Conservation (phyloP, 2,888 invertebrate genomes). For the Drosophila suboccidentalis region DNA sequence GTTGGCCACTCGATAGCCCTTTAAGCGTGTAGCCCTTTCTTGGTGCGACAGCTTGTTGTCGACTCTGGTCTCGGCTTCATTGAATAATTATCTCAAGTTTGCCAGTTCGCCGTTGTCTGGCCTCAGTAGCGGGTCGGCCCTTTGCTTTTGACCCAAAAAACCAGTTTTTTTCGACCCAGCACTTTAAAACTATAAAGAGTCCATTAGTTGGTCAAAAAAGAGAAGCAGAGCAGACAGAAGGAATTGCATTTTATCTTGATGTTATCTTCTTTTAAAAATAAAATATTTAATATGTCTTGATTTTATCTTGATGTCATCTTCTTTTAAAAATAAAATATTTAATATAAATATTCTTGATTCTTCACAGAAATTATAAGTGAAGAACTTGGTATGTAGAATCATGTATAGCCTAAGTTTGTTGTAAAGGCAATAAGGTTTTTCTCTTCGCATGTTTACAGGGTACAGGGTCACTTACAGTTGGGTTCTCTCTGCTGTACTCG, state of each 20-base stretch:
- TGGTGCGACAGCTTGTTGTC: constrained; percentile 41
- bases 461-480: not conserved
- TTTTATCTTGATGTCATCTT: too few relatives aligned
- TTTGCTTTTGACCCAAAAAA: constrained; percentile 70
- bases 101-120: constrained; percentile 62
- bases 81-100: constrained; percentile 77
- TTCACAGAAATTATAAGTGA: too few relatives aligned
- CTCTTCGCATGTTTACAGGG: too few relatives aligned
- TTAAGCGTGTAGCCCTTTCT: constrained; percentile 57
- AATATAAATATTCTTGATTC: too few relatives aligned
- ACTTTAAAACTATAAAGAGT: not conserved
- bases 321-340: too few relatives aligned
- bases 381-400: too few relatives aligned
- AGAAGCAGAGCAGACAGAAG: not conserved
- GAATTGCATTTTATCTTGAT: too few relatives aligned
- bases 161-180: constrained; percentile 52
- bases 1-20: constrained; percentile 63
- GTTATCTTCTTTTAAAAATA: too few relatives aligned
- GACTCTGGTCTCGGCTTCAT: constrained; percentile 66
- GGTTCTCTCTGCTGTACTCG: not conserved
- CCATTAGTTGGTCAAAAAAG: not conserved
- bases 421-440: too few relatives aligned
- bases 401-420: too few relatives aligned
- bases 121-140: constrained; percentile 47
- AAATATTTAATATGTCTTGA: too few relatives aligned